Evolutionary conservation across 1,140 invertebrate genomes (phyloP), one percentile per base, ranked within the genome.

Genomic region (Drosophila hydei): DNA sequence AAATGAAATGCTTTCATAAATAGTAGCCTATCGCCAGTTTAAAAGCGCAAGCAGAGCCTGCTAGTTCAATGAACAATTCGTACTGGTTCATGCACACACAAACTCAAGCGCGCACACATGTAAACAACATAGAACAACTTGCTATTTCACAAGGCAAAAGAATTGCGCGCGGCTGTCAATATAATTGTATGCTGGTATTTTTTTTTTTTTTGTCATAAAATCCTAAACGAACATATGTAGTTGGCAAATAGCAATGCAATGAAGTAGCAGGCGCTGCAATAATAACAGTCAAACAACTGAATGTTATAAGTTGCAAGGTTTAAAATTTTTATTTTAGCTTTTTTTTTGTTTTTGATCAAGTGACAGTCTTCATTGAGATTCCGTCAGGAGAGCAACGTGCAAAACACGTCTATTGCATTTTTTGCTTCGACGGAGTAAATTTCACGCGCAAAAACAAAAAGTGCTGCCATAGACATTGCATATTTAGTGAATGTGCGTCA

Each of bases 401-500:
- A 64, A 23, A 71, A 55, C 38, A 47, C 9, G 21, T 30, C 42
- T 55, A 50, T 69, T 62, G 21, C 16, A 47, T 50, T 62, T 69
- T 45, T 36, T 45, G n/a, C 23, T 16, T 40, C 16, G 48, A 42
- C 60, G 23, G 45, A 40, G 61, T 16, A 55, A 38, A 64, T 65
- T 65, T 60, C 69, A 65, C 54, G 60, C 68, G 68, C 68, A 71
- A 75, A 71, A 75, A 27, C 60, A 14, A 18, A 50, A 60, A 25
- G 23, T 7, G 9, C 4, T 27, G n/a, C 40, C 18, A 27, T 25
- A 23, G n/a, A 40, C 8, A 61, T 58, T 52, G 69, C 52, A 48
- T 48, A 38, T 36, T 50, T 14, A 50, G 8, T 27, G 16, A 16
- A 27, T 43, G 23, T 18, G 14, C 38, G 1, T 16, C 11, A 14